phyloP scores from a whole-genome alignment of 2,888 invertebrate species.

The Temnothorax ravouxi region DNA sequence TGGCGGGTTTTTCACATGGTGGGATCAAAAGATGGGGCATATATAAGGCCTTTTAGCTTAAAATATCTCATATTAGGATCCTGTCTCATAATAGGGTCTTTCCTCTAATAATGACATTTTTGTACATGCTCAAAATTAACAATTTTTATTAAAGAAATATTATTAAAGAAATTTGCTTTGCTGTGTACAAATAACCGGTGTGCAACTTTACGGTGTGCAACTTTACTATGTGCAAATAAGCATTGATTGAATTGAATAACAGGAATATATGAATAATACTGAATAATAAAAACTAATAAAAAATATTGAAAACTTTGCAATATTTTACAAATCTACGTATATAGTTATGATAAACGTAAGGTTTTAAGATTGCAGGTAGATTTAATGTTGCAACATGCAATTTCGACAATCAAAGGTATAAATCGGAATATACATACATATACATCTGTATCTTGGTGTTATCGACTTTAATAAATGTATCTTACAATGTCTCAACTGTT shows the following conservation, averaged over 20 bases:
- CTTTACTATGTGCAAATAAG: too few relatives aligned
- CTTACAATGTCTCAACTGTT: slow-evolving; percentile 43
- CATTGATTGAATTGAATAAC: slow-evolving; percentile 36
- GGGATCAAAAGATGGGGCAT: too few relatives aligned
- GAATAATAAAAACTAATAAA: too few relatives aligned
- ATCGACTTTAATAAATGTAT: slow-evolving; percentile 54
- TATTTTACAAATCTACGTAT: slow-evolving; percentile 64
- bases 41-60: too few relatives aligned
- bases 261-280: slow-evolving; percentile 4
- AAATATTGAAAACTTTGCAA: slow-evolving; percentile 30
- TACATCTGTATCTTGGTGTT: slow-evolving; percentile 8
- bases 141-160: slow-evolving; percentile 63
- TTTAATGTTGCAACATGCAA: slow-evolving; percentile 14
- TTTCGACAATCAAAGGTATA: slow-evolving; percentile 13
- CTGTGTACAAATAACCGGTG: too few relatives aligned
- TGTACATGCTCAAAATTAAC: background rate
- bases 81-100: too few relatives aligned
- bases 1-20: too few relatives aligned
- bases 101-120: slow-evolving; percentile 1
- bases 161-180: too few relatives aligned
- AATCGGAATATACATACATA: background rate
- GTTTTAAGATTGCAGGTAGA: background rate
- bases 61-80: too few relatives aligned
- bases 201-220: too few relatives aligned
- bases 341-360: slow-evolving; percentile 20